Evolutionary conservation across 2,797 vertebrate species (phyloP), one percentile per base, ranked within the genome.

Genomic region (Ptychobarbus kaznakovi): DNA sequence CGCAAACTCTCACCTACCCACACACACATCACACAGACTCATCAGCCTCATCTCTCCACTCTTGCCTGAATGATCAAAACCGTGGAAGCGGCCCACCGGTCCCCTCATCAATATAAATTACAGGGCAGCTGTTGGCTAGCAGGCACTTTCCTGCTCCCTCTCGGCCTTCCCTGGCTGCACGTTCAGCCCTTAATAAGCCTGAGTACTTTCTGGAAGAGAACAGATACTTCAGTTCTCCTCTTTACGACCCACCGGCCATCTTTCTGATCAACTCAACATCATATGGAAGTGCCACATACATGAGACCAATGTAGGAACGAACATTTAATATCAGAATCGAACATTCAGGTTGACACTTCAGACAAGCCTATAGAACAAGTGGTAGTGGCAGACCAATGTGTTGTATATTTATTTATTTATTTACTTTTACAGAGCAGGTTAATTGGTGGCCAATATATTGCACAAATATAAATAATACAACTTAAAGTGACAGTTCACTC

Each of bases 81-180:
- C 90, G 91, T 94, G 92, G 91, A 94, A 95, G 92, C 91, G 91
- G 90, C 92, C 91, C 38, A 85, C 92, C 91, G 92, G 92, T 93
- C 92, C 90, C 90, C 90, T 94, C 94, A 95, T 95, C 93, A 94
- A 94, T 95, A 95, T 95, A 95, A 94, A 95, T 95, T 94, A 95
- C 92, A 93, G 92, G 94, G 93, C 94, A 95, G 93, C 93, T 95
- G 93, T 94, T 94, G 92, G 89, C 93, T 95, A 93, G 93, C 93
- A 94, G 89, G 58, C 90, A 86, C 90, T 78, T 86, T 88, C 91
- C 85, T 84, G 86, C 86, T 85, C 78, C 46, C 80, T 78, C 76
- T 87, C 63, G 42, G 74, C 63, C 74, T 80, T 42, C 20, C 42
- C 70, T 42, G 51, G 42, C 51, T 68, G 46, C 73, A 61, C 16